These are phyloP conservation scores for Menura novaehollandiae DNA, from an alignment of 2,113 vertebrate species.

Conservation along the genomic window DNA sequence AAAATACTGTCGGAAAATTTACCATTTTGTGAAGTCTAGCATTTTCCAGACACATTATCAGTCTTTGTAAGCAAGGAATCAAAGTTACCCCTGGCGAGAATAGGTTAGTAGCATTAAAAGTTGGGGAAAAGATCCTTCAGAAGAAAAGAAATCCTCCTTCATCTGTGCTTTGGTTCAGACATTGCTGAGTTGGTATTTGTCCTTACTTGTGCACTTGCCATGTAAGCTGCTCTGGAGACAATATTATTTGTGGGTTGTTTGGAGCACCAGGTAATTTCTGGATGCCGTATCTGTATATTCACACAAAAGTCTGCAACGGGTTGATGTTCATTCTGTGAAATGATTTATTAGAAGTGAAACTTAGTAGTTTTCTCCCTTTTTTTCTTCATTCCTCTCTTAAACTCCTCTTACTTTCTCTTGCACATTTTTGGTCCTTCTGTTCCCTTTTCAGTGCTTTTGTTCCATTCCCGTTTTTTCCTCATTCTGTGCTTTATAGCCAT, in stretches of 20 bases:
- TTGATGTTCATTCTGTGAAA: background rate
- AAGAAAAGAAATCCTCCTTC: background rate
- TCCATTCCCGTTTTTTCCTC: background rate
- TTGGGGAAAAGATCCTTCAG: background rate
- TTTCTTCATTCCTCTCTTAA: background rate
- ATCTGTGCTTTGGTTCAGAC: background rate
- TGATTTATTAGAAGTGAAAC: background rate
- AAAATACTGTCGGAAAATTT: background rate
- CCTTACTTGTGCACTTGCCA: background rate
- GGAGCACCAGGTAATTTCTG: background rate
- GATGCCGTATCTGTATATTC: background rate
- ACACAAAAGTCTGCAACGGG: background rate
- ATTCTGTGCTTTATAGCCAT: background rate
- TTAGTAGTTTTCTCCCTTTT: background rate
- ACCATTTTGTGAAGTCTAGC: background rate
- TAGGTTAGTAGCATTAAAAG: background rate
- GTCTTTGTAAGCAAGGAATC: background rate
- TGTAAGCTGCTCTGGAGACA: background rate
- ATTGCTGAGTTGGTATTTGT: background rate
- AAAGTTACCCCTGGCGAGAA: background rate
- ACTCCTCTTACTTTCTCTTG: background rate
- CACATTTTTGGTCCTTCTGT: background rate
- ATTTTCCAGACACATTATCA: background rate
- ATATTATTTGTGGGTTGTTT: background rate
- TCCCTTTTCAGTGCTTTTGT: background rate